Base-by-base conservation (phyloP, 2,888 invertebrate genomes). In the Drosophila monieri region DNA sequence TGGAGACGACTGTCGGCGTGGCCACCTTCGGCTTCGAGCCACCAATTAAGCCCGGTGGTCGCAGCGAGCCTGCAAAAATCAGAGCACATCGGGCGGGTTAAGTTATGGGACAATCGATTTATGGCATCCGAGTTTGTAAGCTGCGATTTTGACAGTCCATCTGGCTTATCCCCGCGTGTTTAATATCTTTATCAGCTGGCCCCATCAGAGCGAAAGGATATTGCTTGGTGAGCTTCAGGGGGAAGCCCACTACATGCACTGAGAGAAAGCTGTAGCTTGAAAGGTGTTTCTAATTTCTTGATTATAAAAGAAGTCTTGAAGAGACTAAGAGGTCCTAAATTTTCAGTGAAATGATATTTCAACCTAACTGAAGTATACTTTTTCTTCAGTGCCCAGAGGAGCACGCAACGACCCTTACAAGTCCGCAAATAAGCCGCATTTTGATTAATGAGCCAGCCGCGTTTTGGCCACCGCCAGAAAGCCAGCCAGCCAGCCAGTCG, bases 1-100 rank as follows among this genome's bases (percentile, higher is more conserved):
- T 99, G 73, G 97, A 96, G 66, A 99, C 98, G 60, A 99, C 99
- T 10, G 97, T 96, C 39, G 99, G 99, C 48, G 99, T 99, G 57
- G 99, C 99, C 64, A 99, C 99, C 93, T 99, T 98, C 27, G 98
- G 98, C 92, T 98, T 98, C 92, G 98, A 98, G 78, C 98, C 98
- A 70, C 98, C 97, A 88, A 98, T 98, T 88, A 98, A 93, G 44
- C 97, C 97, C 57, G 97, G 97, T 75, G 97, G 97, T 89, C 97
- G 94, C 75, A 97, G 93, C 35, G 97, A 97, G 88, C 97, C 97
- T 97, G 93, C 62, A 93, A 61, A 8, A 25, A 68, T 25, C 41
- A 44, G 37, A 27, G 60, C 53, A 55, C 44, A 62, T 23, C 37
- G 25, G 12, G 57, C 12, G 60, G 39, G 39, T 41, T 41, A 59